phyloP scores from a whole-genome alignment of 2,888 invertebrate species.

The Zonitis immaculata region DNA sequence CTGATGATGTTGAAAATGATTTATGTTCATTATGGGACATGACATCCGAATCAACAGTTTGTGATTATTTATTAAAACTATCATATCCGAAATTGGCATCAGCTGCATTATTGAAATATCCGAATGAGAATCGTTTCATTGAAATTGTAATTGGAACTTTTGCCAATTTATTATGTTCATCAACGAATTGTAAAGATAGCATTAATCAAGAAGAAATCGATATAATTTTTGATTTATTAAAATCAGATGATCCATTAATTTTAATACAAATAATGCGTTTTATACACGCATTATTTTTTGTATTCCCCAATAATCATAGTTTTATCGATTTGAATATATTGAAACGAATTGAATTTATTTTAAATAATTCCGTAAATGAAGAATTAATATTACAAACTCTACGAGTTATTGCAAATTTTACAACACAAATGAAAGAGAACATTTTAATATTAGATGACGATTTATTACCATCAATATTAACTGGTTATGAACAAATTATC shows the following conservation, averaged over 20 bases:
- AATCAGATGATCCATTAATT: conserved; percentile 65
- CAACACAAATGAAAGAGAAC: conserved; percentile 14
- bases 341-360: conserved; percentile 62
- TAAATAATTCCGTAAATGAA: conserved; percentile 68
- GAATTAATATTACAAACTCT: conserved; percentile 56
- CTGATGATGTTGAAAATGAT: conserved; percentile 64
- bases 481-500: conserved; percentile 29
- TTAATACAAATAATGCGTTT: conserved; percentile 70
- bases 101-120: conserved; percentile 54
- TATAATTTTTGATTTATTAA: conserved; percentile 54
- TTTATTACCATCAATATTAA: conserved; percentile 26
- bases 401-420: conserved; percentile 51
- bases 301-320: conserved; percentile 50
- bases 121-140: conserved; percentile 58
- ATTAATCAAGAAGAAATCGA: conserved; percentile 55
- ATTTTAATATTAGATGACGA: conserved; percentile 25
- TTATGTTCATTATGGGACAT: conserved; percentile 81
- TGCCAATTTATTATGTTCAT: conserved; percentile 71
- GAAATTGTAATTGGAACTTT: conserved; percentile 82
- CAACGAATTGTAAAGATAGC: conserved; percentile 51
- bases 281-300: conserved; percentile 50
- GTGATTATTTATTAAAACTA: conserved; percentile 62
- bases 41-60: conserved; percentile 74
- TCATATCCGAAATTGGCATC: conserved; percentile 63
- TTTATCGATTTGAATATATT: conserved; percentile 51